Evolutionary conservation across 2,113 vertebrate genomes (phyloP), one percentile per base, ranked within the genome.

Genomic region (Otocyon megalotis): DNA sequence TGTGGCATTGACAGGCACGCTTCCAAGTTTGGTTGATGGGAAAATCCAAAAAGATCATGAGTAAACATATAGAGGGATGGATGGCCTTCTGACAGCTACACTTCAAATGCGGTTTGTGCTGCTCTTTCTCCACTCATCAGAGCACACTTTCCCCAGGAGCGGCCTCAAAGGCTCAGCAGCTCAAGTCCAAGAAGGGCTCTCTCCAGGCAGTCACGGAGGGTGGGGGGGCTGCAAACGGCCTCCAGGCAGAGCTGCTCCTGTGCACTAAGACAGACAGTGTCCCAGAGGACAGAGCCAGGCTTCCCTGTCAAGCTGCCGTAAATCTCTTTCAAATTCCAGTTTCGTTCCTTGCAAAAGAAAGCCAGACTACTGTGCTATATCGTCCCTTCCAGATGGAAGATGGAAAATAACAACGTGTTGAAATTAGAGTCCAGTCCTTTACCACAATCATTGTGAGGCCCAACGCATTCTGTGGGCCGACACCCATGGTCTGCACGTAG

Each of bases 241-340:
- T 1, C 43, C 17, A 10, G 50, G 8, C 14, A 20, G 74, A 77
- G 32, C 43, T 20, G 53, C n/a, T 82, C 16, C 60, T 5, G 0
- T 5, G 54, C 43, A 32, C 3, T 1, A 24, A 43, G 11, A 50
- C 54, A 48, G 50, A n/a, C 0, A 1, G 19, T 8, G 1, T 50
- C 85, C 56, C 20, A 30, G 9, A 76, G 54, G 24, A 95, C 24
- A 93, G 32, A 63, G 58, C 8, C 2, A 2, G 15, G 8, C 71
- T 85, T 84, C 43, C n/a, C 80, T 24, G 26, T 88, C 58, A 67
- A 62, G 50, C 69, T 37, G 22, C 32, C 26, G 13, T 8, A 60
- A 26, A 76, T 65, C 56, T 62, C 71, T 80, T 95, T 88, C 58
- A 30, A 62, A 85, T n/a, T 91, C n/a, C 37, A 50, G 72, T 74